These are phyloP conservation scores for Theodoxus fluviatilis DNA, from an alignment of 2,888 invertebrate species.

Conservation along the genomic window DNA sequence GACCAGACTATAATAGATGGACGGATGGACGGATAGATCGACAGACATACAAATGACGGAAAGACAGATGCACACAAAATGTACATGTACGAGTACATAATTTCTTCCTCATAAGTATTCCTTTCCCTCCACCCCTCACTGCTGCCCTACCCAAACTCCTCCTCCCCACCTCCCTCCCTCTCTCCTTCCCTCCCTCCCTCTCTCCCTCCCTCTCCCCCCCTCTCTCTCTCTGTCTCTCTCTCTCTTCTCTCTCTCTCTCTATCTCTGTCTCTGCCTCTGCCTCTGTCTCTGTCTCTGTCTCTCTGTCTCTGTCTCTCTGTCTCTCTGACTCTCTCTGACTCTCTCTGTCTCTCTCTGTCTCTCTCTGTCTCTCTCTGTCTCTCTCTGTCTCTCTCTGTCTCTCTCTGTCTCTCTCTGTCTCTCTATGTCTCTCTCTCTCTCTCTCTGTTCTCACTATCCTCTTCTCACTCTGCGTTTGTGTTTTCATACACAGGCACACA, in stretches of 20 bases:
- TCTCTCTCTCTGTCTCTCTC: neutral
- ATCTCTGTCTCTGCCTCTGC: neutral
- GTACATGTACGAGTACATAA: too few species aligned
- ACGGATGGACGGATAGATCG: too few species aligned
- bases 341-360: neutral
- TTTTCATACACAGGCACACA: too few species aligned
- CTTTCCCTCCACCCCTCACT: neutral
- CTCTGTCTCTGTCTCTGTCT: constrained; percentile 6
- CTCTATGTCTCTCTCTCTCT: too few species aligned
- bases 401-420: too few species aligned
- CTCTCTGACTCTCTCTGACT: neutral
- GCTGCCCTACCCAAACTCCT: neutral
- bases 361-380: neutral
- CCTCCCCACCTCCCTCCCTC: neutral
- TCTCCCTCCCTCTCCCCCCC: neutral
- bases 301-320: constrained; percentile 11
- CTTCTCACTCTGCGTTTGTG: too few species aligned
- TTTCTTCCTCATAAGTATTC: neutral
- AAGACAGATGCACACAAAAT: too few species aligned
- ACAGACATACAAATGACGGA: too few species aligned
- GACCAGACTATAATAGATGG: too few species aligned
- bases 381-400: neutral
- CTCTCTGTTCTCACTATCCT: too few species aligned
- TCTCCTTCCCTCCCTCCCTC: neutral
- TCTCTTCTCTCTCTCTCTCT: neutral